Base-by-base conservation (phyloP, 2,113 vertebrate species). In the Todiramphus chloris region DNA sequence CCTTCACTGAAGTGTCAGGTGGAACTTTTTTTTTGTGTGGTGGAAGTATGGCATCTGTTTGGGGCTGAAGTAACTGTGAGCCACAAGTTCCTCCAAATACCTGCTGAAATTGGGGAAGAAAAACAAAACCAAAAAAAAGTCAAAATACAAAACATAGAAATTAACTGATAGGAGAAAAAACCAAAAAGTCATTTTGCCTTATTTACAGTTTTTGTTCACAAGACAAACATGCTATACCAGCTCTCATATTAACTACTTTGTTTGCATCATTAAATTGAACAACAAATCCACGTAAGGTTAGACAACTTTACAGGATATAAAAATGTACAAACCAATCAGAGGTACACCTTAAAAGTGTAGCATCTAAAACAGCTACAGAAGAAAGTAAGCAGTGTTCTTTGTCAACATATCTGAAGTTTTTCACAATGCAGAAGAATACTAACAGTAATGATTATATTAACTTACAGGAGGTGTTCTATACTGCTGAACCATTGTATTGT, bases 21-120 rank as follows among this genome's bases (percentile, higher is more conserved):
- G 98, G 97, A 13, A 98, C 99, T 44, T 99, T 98, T 94, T 99
- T 99, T 98, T 99, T 99, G 59, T 88, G 98, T 25, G 99, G 91
- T 6, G 99, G 99, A 81, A 99, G 98, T 70, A 83, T 94, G 67
- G 99, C 98, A 63, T 99, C 99, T 8, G 99, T 99, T 97, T 99
- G 99, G 39, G 99, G 95, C 63, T 98, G 98, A 73, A 98, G 96
- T 86, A 98, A 79, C 20, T 97, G 97, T 24, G 98, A 83, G 41
- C 95, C 86, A 25, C 97, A 93, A 89, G 92, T 86, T 96, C 97
- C 97, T 94, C 97, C 98, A 97, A 97, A 98, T 12, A 92, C 82
- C 93, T 97, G 96, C 87, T 95, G 70, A 97, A 88, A 96, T 24
- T 25, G 48, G 35, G 25, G 13, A 25, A 51, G 12, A 25, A 51